Evolutionary conservation across 2,888 invertebrate species (phyloP).

Genomic region (Himalopsyche japonica): DNA sequence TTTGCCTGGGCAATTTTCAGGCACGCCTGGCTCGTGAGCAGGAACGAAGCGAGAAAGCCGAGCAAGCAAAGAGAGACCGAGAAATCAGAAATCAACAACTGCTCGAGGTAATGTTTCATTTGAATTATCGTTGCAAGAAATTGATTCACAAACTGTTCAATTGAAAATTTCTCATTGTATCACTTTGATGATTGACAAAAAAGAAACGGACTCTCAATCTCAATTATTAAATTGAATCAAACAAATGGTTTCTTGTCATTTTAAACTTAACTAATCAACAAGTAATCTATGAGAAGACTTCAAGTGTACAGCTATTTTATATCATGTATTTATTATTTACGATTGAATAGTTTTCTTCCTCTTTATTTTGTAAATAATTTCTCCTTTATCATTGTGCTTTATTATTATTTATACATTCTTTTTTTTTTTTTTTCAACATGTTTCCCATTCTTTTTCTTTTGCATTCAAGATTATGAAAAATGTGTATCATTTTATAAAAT

Average conservation of each 20-base stretch:
- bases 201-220: too few species aligned
- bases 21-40: conserved; percentile 68
- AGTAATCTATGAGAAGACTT: too few species aligned
- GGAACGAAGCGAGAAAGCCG: conserved; percentile 81
- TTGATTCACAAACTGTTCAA: neutral
- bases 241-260: too few species aligned
- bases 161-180: neutral
- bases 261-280: too few species aligned
- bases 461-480: neutral
- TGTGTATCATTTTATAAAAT: neutral
- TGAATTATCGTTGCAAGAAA: neutral
- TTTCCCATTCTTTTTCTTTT: neutral
- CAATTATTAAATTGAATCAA: too few species aligned
- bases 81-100: conserved; percentile 83
- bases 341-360: neutral
- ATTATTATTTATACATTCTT: neutral
- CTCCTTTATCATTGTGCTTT: neutral
- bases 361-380: neutral
- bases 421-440: neutral
- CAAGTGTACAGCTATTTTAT: neutral
- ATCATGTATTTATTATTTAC: neutral
- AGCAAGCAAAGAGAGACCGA: conserved; percentile 79
- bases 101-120: conserved; percentile 70
- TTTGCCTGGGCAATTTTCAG: conserved; percentile 44
- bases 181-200: too few species aligned